Evolutionary conservation across 2,888 invertebrate genomes (phyloP).

Genomic region (Herminia tarsipennalis): DNA sequence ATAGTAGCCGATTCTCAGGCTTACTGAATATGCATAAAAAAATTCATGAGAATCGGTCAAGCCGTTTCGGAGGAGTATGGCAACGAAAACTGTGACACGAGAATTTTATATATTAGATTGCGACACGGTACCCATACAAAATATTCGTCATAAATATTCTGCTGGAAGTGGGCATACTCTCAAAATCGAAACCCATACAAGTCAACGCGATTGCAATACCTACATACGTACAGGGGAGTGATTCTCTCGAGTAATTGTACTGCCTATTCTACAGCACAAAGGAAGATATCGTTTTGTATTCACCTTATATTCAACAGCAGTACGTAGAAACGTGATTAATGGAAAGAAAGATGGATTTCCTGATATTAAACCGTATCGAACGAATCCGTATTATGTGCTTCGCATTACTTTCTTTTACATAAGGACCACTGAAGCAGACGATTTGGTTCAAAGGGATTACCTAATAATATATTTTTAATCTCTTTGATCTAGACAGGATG

Average conservation of each 20-base stretch:
- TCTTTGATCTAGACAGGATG: conserved; percentile 36
- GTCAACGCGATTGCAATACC: neutral
- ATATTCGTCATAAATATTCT: no score
- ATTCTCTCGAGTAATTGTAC: conserved; percentile 3
- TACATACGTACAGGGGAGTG: conserved; percentile 1
- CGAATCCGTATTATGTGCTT: conserved; percentile 20
- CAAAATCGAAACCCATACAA: neutral
- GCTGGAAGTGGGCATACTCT: no score
- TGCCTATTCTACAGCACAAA: conserved; percentile 14
- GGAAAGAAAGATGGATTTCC: conserved; percentile 28
- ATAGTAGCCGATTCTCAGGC: no score
- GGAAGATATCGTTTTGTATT: conserved; percentile 24
- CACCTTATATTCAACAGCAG: conserved; percentile 21
- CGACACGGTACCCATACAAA: no score
- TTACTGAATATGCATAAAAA: no score
- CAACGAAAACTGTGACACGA: no score
- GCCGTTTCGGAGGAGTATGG: no score
- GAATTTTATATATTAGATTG: no score
- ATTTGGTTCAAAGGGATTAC: conserved; percentile 36
- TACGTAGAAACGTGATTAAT: conserved; percentile 33
- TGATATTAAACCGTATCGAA: conserved; percentile 36
- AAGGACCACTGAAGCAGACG: conserved; percentile 29
- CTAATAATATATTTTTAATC: conserved; percentile 45
- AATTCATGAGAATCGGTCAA: no score
- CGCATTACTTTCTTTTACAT: conserved; percentile 28